phyloP scores from a whole-genome alignment of 35 echinoderm and acorn worm genomes.

The Heliocidaris erythrogramma region DNA sequence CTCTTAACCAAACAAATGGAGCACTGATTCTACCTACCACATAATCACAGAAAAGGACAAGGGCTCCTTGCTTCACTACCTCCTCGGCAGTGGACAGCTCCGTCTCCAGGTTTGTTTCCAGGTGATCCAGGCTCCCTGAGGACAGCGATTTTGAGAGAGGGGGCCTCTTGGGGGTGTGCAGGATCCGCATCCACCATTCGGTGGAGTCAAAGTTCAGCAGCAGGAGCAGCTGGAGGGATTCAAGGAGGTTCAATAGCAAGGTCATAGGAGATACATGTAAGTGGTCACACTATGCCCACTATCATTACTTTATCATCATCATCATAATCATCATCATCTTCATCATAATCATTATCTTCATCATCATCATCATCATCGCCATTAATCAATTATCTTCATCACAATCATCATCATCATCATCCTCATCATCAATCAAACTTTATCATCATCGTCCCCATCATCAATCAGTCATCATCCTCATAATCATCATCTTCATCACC shows the following conservation, averaged over 20 bases:
- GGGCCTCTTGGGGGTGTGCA: slow-evolving; percentile 76
- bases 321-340: too few species aligned
- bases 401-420: background rate
- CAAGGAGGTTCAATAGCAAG: background rate
- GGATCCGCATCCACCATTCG: slow-evolving; percentile 73
- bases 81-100: slow-evolving; percentile 66
- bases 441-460: too few species aligned
- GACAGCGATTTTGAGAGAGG: slow-evolving; percentile 83
- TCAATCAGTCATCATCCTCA: too few species aligned
- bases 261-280: too few species aligned
- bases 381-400: background rate
- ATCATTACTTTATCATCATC: background rate
- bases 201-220: slow-evolving; percentile 80
- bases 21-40: slow-evolving; percentile 69
- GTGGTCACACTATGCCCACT: too few species aligned
- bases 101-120: slow-evolving; percentile 56
- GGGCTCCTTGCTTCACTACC: slow-evolving; percentile 81
- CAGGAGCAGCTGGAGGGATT: slow-evolving; percentile 67
- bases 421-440: background rate
- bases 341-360: too few species aligned
- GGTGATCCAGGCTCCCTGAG: slow-evolving; percentile 73
- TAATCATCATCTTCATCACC: too few species aligned
- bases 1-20: background rate
- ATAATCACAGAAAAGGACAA: slow-evolving; percentile 96
- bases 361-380: too few species aligned